Evolutionary conservation across 2,888 invertebrate species (phyloP), one percentile per base, ranked within the genome.

Genomic region (Calliopum simillimum): DNA sequence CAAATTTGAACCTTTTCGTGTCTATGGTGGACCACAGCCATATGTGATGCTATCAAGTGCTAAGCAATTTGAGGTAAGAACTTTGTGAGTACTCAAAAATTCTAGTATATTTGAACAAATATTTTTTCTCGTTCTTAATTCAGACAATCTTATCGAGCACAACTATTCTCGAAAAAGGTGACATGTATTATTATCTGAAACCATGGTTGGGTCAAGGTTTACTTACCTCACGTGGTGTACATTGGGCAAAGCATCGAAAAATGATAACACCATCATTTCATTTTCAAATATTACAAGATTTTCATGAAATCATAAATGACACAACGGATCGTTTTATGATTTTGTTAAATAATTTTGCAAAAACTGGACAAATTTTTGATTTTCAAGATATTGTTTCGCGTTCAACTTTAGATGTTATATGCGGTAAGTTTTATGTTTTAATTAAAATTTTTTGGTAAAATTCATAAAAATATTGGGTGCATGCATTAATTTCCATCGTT

Each of bases 221-320:
- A 0, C 78, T 88, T 2, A 88, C 86, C 0, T 81, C 86, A 8
- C 82, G 78, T 62, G 77, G 71, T 14, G 77, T 81, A n/a, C 85
- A 87, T 74, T 88, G 88, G 88, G 74, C 79, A 21, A 79, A 83
- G 8, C 85, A 87, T 62, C 83, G 88, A 6, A 88, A 87, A 80
- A 78, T 88, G 64, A 87, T 88, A 23, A 87, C 87, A 1, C 87
- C 88, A 2, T 86, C 88, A 1, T 88, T 88, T 77, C 81, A 81
- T 62, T 80, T 80, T 63, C 70, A 76, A 46, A 80, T 80, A 4
- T 75, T 81, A 4, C 75, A 72, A 49, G 78, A 78, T 67, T 81
- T 81, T 64, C 68, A 78, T 53, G 79, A 83, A 11, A 79, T 85
- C 2, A 87, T 88, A 76, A 82, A 84, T 23, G 81, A 85, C 55